These are phyloP conservation scores for Gonatopus flavifemur DNA, from an alignment of 1,140 invertebrate species.

Conservation along the genomic window DNA sequence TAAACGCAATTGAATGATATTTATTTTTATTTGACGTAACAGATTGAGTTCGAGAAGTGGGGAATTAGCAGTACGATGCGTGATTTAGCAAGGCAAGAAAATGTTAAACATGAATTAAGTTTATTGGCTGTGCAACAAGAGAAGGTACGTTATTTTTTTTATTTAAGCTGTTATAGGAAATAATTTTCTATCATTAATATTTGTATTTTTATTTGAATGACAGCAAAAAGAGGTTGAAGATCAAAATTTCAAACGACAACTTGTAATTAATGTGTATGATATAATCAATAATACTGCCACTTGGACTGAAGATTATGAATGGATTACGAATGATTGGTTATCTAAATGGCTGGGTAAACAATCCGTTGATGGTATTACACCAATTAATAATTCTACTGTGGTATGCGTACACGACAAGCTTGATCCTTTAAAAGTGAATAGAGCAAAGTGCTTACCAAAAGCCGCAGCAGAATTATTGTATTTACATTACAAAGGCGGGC, in stretches of 20 bases:
- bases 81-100: slow-evolving; percentile 48
- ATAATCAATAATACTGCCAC: slow-evolving; percentile 32
- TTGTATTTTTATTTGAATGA: slow-evolving; percentile 4
- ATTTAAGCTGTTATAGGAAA: slow-evolving; percentile 1
- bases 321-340: slow-evolving; percentile 60
- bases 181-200: not conserved
- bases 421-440: slow-evolving; percentile 49
- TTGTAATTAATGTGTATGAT: slow-evolving; percentile 48
- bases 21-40: slow-evolving; percentile 14
- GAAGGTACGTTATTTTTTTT: slow-evolving; percentile 34
- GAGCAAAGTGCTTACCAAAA: slow-evolving; percentile 48
- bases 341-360: slow-evolving; percentile 53
- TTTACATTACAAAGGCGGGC: slow-evolving; percentile 52
- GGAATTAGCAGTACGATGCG: slow-evolving; percentile 43
- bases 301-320: slow-evolving; percentile 51
- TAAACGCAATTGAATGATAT: slow-evolving; percentile 2
- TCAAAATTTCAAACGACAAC: slow-evolving; percentile 53
- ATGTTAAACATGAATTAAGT: slow-evolving; percentile 47
- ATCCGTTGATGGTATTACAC: slow-evolving; percentile 39
- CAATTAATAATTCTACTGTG: slow-evolving; percentile 56
- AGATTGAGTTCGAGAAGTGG: slow-evolving; percentile 52
- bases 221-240: slow-evolving; percentile 58
- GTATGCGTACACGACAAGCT: slow-evolving; percentile 59
- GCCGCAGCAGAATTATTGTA: slow-evolving; percentile 55
- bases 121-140: slow-evolving; percentile 50